Conservation (phyloP, 1,140 invertebrate genomes). For the Procambarus clarkii region DNA sequence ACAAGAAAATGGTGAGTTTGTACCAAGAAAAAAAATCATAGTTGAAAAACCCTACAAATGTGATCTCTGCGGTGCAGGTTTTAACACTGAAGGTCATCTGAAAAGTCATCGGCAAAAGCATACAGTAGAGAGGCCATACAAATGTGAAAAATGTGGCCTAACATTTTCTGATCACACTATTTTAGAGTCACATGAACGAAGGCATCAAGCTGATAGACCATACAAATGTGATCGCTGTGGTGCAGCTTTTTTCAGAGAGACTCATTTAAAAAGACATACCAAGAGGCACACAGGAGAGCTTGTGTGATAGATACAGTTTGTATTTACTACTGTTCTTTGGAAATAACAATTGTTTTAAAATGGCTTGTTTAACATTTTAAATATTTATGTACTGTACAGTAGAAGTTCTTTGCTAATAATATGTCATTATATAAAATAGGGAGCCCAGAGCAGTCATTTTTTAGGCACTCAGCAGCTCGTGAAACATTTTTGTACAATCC, state of each 20-base stretch:
- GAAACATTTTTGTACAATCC: no score
- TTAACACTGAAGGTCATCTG: slow-evolving; percentile 59
- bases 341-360: no score
- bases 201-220: slow-evolving; percentile 58
- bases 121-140: slow-evolving; percentile 44
- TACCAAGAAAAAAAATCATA: slow-evolving; percentile 49
- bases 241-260: slow-evolving; percentile 58
- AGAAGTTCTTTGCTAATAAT: no score
- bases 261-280: slow-evolving; percentile 51
- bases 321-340: neutral
- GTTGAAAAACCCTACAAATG: slow-evolving; percentile 60
- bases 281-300: slow-evolving; percentile 61
- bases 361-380: no score
- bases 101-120: slow-evolving; percentile 59
- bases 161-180: slow-evolving; percentile 50
- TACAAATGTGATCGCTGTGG: slow-evolving; percentile 60
- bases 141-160: slow-evolving; percentile 59
- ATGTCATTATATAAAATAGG: no score
- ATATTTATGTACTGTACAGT: no score
- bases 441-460: no score
- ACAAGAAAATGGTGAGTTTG: slow-evolving; percentile 50
- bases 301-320: slow-evolving; percentile 22
- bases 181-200: slow-evolving; percentile 56
- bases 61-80: slow-evolving; percentile 59
- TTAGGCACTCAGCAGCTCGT: no score